phyloP scores from a whole-genome alignment of 30 jellyfish, hydroid and myxozoan genomes.

The Catostylus mosaicus region DNA sequence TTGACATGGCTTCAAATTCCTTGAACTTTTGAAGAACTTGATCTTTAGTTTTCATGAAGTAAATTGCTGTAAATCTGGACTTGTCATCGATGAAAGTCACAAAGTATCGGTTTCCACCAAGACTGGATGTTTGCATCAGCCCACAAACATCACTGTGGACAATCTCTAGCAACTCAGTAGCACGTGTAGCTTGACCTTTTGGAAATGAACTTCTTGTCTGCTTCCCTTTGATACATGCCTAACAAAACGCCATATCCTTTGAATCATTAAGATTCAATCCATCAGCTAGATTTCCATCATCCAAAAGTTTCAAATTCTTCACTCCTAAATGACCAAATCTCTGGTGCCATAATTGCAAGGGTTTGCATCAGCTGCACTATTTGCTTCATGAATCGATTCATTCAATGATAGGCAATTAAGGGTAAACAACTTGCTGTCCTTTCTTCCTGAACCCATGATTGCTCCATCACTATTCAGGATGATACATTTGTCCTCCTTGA shows the following conservation, averaged over 20 bases:
- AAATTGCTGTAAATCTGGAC: constrained; percentile 28
- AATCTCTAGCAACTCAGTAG: constrained; percentile 20
- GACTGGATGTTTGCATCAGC: constrained; percentile 27
- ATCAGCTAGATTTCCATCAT: constrained; percentile 24
- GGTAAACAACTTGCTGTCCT: too few relatives aligned
- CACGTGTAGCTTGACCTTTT: constrained; percentile 43
- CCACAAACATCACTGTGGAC: constrained; percentile 46
- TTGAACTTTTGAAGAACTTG: constrained; percentile 33
- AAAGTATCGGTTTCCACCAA: constrained; percentile 55
- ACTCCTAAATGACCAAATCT: constrained; percentile 20
- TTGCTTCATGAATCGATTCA: too few relatives aligned
- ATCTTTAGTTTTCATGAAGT: constrained; percentile 35
- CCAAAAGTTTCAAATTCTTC: constrained; percentile 14
- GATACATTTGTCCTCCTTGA: too few relatives aligned
- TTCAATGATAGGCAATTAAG: too few relatives aligned
- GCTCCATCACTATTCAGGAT: too few relatives aligned
- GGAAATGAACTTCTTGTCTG: constrained; percentile 50
- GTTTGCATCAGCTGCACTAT: too few relatives aligned
- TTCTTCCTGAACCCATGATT: too few relatives aligned
- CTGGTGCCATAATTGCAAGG: not conserved
- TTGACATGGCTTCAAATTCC: constrained; percentile 42
- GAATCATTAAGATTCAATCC: constrained; percentile 8
- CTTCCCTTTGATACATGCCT: constrained; percentile 23
- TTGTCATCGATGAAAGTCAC: constrained; percentile 53
- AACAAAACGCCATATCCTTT: constrained; percentile 16